Conservation (phyloP, 2,113 vertebrate species). For the Ptyas mucosa region DNA sequence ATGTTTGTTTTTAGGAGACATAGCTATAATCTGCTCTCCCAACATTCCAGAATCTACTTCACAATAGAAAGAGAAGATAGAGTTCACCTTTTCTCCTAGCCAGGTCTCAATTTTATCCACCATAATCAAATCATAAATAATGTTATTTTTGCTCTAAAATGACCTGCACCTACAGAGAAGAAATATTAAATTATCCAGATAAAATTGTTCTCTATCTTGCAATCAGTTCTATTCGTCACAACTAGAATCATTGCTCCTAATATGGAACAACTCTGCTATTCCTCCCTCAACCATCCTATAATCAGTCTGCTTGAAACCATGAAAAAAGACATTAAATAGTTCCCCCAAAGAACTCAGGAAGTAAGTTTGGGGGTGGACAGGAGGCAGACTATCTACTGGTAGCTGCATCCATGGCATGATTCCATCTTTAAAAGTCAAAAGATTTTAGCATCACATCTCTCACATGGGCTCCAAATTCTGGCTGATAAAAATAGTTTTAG, state of each 20-base stretch:
- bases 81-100: background rate
- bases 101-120: background rate
- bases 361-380: background rate
- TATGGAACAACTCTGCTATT: background rate
- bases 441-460: background rate
- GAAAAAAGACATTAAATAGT: background rate
- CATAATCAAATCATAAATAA: background rate
- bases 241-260: background rate
- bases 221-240: background rate
- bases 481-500: background rate
- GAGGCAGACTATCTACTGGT: background rate
- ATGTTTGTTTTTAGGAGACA: background rate
- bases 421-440: background rate
- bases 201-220: background rate
- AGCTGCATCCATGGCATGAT: background rate
- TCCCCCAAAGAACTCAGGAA: background rate
- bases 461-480: background rate
- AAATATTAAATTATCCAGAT: background rate
- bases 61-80: background rate
- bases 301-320: background rate
- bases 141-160: background rate
- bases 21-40: background rate
- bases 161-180: background rate
- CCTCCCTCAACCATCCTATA: background rate
- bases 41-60: background rate